Conservation (phyloP, 1,140 invertebrate species). For the Drosophila elegans region DNA sequence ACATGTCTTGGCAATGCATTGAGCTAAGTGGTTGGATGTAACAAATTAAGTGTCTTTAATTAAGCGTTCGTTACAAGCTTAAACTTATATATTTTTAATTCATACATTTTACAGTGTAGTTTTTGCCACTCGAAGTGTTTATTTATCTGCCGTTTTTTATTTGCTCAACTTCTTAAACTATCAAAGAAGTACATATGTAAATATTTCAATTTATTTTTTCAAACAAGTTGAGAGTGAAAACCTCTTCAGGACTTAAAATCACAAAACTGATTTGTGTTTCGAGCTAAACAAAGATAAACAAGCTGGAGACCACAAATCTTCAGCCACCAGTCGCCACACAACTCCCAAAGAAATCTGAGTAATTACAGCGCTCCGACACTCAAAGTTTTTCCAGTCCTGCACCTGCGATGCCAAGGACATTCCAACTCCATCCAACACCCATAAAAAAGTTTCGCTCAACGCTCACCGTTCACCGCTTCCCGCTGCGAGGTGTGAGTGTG, state of each 20-base stretch:
- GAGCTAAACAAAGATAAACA: conserved; percentile 28
- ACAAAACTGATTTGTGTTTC: conserved; percentile 16
- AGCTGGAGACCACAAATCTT: conserved; percentile 25
- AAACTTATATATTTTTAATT: too few species aligned
- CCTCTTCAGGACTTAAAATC: background rate
- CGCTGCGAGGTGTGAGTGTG: conserved; percentile 9
- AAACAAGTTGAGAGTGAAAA: conserved; percentile 7
- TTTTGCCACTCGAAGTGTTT: too few species aligned
- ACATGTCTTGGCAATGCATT: conserved; percentile 6
- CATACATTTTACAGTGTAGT: too few species aligned
- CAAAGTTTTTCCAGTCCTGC: conserved; percentile 57
- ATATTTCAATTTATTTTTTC: background rate
- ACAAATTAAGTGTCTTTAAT: conserved; percentile 7
- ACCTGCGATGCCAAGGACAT: conserved; percentile 54
- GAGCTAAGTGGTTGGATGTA: conserved; percentile 4
- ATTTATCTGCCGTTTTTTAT: too few species aligned
- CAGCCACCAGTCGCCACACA: conserved; percentile 9
- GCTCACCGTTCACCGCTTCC: conserved; percentile 26
- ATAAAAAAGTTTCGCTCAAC: conserved; percentile 56
- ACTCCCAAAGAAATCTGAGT: conserved; percentile 56
- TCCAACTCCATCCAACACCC: conserved; percentile 38
- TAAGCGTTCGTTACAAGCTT: background rate
- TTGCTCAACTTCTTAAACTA: too few species aligned
- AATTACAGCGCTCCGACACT: conserved; percentile 61
- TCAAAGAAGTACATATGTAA: background rate